Conservation (phyloP, 2,888 invertebrate species). For the Caenorhabditis drosophilae region DNA sequence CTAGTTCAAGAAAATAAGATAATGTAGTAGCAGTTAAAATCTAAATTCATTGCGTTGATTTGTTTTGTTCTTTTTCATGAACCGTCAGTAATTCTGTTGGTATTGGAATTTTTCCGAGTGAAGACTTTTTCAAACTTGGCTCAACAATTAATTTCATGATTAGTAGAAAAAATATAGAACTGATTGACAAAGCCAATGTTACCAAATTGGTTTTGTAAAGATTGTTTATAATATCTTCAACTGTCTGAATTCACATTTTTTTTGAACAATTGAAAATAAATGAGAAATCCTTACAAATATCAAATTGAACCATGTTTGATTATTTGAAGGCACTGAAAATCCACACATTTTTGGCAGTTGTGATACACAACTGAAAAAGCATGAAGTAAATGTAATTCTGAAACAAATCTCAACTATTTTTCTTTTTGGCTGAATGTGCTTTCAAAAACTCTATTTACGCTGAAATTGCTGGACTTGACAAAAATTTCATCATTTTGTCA, state of each 20-base stretch:
- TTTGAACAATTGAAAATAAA: not conserved
- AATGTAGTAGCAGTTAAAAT: slow-evolving; percentile 64
- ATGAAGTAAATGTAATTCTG: slow-evolving; percentile 30
- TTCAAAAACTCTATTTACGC: slow-evolving; percentile 13
- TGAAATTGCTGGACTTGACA: slow-evolving; percentile 19
- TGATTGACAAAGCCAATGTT: slow-evolving; percentile 28
- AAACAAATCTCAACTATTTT: not conserved
- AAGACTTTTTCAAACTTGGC: slow-evolving; percentile 9
- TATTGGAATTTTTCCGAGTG: slow-evolving; percentile 40
- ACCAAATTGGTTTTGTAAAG: slow-evolving; percentile 34
- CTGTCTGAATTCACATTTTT: slow-evolving; percentile 18
- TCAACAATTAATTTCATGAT: slow-evolving; percentile 27
- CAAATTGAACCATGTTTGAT: slow-evolving; percentile 22
- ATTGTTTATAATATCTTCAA: slow-evolving; percentile 26
- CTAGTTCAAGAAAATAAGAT: slow-evolving; percentile 68
- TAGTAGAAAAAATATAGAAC: slow-evolving; percentile 21
- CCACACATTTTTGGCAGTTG: slow-evolving; percentile 32
- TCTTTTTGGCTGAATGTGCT: too few species aligned
- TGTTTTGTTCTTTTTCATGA: not conserved
- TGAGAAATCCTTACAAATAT: slow-evolving; percentile 29
- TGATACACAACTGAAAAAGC: slow-evolving; percentile 21
- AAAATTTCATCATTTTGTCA: slow-evolving; percentile 27
- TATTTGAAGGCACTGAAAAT: slow-evolving; percentile 15
- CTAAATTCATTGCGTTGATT: slow-evolving; percentile 54
- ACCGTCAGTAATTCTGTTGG: slow-evolving; percentile 57